Conservation (phyloP, 2,113 vertebrate species). For the Aldabrachelys gigantea region DNA sequence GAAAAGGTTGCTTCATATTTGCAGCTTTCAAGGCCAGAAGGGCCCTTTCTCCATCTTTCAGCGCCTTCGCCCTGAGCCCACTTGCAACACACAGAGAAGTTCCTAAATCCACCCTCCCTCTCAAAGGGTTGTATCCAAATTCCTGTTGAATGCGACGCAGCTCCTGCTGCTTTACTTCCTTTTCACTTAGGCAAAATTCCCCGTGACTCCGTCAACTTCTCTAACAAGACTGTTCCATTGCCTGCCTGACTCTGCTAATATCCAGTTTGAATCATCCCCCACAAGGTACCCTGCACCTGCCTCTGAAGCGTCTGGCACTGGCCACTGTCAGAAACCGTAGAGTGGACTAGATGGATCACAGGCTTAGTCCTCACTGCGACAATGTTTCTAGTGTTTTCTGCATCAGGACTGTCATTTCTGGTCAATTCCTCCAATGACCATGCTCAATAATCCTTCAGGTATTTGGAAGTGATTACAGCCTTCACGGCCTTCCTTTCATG, state of each 20-base stretch:
- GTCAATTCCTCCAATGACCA: background rate
- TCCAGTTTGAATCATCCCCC: slow-evolving; percentile 19
- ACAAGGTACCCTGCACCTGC: background rate
- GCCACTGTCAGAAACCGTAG: background rate
- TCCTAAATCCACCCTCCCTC: background rate
- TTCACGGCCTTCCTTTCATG: background rate
- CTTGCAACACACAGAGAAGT: fast-evolving
- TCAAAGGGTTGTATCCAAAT: background rate
- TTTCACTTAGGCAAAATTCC: slow-evolving; percentile 30
- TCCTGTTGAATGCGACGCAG: background rate
- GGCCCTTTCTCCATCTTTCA: background rate
- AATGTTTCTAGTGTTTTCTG: background rate
- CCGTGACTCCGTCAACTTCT: background rate
- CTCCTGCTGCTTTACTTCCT: background rate
- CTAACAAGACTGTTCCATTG: slow-evolving; percentile 37
- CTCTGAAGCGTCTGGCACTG: background rate
- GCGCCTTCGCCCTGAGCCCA: background rate
- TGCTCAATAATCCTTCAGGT: fast-evolving
- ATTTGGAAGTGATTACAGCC: background rate
- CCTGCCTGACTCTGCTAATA: slow-evolving; percentile 24
- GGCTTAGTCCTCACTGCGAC: background rate
- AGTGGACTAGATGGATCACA: background rate
- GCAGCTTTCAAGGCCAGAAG: background rate
- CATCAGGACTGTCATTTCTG: background rate
- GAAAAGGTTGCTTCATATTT: background rate